A percentile compares a stretch with the other conserved stretches of the same genome.
phyloP scores from a whole-genome alignment of 2,888 invertebrate species.

The Helicoverpa assulta region DNA sequence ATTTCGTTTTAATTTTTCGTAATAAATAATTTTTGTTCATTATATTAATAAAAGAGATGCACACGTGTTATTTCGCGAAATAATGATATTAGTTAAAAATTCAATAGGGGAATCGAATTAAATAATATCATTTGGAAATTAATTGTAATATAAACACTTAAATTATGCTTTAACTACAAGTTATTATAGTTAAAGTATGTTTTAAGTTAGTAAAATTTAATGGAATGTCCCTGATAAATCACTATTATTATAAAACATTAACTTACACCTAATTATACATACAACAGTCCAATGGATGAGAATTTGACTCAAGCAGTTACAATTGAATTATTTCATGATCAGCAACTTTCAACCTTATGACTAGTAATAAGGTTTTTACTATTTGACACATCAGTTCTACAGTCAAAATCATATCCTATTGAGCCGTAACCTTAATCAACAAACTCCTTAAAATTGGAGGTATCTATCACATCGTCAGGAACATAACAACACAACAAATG shows the following conservation, averaged over 20 bases:
- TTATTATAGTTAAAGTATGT: slow-evolving; percentile 29
- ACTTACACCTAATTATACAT: slow-evolving; percentile 24
- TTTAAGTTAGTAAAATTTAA: slow-evolving; percentile 27
- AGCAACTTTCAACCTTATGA: background rate
- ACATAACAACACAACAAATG: slow-evolving; percentile 18
- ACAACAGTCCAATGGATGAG: slow-evolving; percentile 20
- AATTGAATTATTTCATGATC: background rate
- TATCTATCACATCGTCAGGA: slow-evolving; percentile 38
- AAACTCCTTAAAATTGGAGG: slow-evolving; percentile 28
- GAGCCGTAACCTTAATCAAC: slow-evolving; percentile 8
- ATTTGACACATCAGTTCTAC: background rate
- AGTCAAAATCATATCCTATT: slow-evolving; percentile 14
- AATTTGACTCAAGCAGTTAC: background rate
- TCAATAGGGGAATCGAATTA: slow-evolving; percentile 45
- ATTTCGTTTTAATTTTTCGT: slow-evolving; percentile 51
- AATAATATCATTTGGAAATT: slow-evolving; percentile 53
- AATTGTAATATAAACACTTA: slow-evolving; percentile 20
- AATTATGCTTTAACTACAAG: slow-evolving; percentile 34
- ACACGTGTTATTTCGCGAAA: slow-evolving; percentile 47
- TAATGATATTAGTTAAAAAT: slow-evolving; percentile 52
- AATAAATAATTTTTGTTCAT: slow-evolving; percentile 60
- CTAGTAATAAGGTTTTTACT: background rate
- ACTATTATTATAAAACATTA: slow-evolving; percentile 16
- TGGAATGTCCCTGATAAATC: slow-evolving; percentile 17
- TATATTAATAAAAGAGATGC: slow-evolving; percentile 50